Percentiles rank a stretch among this genome's conserved stretches.
phyloP scores from a whole-genome alignment of 2,797 vertebrate genomes.

The Anguilla marmorata region DNA sequence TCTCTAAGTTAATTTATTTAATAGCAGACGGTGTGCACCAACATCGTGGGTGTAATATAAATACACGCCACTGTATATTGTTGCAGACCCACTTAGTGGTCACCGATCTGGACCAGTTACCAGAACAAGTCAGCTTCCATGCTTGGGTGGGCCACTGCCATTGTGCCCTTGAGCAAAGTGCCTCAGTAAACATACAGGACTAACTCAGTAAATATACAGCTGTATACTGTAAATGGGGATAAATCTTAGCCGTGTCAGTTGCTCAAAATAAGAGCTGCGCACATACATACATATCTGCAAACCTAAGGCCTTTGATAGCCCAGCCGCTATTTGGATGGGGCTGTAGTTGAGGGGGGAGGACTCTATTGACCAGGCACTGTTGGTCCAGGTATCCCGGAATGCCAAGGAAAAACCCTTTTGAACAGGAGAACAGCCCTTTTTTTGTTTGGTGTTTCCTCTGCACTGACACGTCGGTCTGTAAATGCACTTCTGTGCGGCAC shows the following conservation, averaged over 20 bases:
- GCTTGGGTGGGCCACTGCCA: not conserved
- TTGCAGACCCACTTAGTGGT: not conserved
- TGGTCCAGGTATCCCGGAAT: not conserved
- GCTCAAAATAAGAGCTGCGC: not conserved
- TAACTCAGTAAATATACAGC: not conserved
- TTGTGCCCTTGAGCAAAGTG: not conserved
- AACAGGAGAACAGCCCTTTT: not conserved
- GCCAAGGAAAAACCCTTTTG: conserved; percentile 8
- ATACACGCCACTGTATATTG: not conserved
- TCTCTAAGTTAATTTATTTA: not conserved
- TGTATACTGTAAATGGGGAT: not conserved
- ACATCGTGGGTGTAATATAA: not conserved
- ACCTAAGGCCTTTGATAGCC: not conserved
- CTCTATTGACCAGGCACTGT: not conserved
- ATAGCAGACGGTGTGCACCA: not conserved
- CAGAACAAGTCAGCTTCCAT: not conserved
- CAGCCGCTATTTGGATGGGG: not conserved
- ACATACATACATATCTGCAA: not conserved
- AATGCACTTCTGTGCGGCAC: conserved; percentile 39
- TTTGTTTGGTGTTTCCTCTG: not conserved
- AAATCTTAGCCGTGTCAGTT: not conserved
- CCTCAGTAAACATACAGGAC: not conserved
- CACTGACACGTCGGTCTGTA: not conserved
- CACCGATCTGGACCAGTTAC: not conserved
- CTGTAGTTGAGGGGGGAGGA: not conserved